Base-by-base conservation (phyloP, 2,797 vertebrate genomes). In the Rostrhamus sociabilis region DNA sequence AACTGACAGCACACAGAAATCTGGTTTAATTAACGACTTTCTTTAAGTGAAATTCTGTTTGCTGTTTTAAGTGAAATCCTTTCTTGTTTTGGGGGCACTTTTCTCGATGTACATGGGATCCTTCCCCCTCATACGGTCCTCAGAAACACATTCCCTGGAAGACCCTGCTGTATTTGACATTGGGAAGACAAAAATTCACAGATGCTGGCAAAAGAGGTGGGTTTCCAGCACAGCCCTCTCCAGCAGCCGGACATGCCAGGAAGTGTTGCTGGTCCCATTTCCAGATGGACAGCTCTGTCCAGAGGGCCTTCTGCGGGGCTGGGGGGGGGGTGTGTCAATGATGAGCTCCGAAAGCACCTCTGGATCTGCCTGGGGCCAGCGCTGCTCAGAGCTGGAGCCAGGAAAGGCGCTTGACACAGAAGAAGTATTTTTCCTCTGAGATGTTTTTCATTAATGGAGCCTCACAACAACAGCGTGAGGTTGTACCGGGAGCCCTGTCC, bases 211-310 rank as follows among this genome's bases (percentile, higher is more conserved):
- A 15, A 40, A 58, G 47, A 34, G 47, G 20, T 9, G 9, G 15
- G 29, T 25, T 58, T 22, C 40, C 77, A 67, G 59, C 1, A 4
- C 43, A n/a, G 52, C 19, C 25, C 23, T 21, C 21, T 22, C 36
- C 47, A 18, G 43, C 34, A 43, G 6, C 47, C 3, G 4, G 6
- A 11, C 3, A 0, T 0, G 1, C 11, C 2, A 1, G 21, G 47
- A 34, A 77, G 17, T 5, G 71, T 2, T 43, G 40, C 59, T 56
- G 81, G n/a, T 15, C 53, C 55, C 68, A 3, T 8, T 38, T 32
- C 29, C 50, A 3, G 27, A 4, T 0, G 47, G 52, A 31, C 50
- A 13, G 3, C 2, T 8, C 31, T 12, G 2, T 6, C n/a, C 60
- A 7, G 64, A 5, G 21, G 4, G 19, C 56, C 38, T 4, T 12